phyloP scores from a whole-genome alignment of 2,888 invertebrate genomes.

The Heteromurus nitidus region DNA sequence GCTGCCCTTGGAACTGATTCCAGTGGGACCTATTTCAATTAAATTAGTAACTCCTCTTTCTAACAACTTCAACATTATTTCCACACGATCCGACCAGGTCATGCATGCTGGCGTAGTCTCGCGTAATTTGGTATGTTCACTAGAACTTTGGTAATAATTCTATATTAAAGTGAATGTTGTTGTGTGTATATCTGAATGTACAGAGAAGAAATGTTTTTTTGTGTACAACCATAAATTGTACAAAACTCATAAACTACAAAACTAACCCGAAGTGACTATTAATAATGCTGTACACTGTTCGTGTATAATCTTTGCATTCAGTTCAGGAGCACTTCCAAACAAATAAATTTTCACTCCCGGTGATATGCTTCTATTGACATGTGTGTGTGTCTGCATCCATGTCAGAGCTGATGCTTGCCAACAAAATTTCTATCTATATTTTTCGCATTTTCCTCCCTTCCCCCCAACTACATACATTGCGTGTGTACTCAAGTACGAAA shows the following conservation, averaged over 20 bases:
- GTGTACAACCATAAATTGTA: constrained; percentile 5
- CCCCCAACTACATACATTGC: background rate
- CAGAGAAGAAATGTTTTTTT: constrained; percentile 12
- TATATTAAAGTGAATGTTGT: constrained; percentile 51
- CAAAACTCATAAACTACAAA: background rate
- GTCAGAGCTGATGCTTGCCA: constrained; percentile 41
- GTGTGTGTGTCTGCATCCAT: constrained; percentile 30
- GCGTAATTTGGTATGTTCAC: constrained; percentile 72
- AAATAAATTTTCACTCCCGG: too few relatives aligned
- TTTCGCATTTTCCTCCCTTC: background rate
- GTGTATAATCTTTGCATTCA: too few relatives aligned
- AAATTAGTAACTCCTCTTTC: constrained; percentile 66
- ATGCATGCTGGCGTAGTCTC: constrained; percentile 73
- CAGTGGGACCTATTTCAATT: constrained; percentile 66
- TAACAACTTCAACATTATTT: constrained; percentile 67
- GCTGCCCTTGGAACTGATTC: constrained; percentile 67
- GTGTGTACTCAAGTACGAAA: too few relatives aligned
- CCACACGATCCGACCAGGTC: constrained; percentile 67
- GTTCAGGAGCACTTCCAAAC: too few relatives aligned
- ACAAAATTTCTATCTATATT: background rate
- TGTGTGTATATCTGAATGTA: constrained; percentile 38
- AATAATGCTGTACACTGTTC: background rate
- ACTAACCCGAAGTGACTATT: constrained; percentile 7
- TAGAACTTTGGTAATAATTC: constrained; percentile 60
- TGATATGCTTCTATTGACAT: constrained; percentile 15